These are phyloP conservation scores for Hypercompe scribonia DNA, from an alignment of 2,888 invertebrate species.

Conservation along the genomic window DNA sequence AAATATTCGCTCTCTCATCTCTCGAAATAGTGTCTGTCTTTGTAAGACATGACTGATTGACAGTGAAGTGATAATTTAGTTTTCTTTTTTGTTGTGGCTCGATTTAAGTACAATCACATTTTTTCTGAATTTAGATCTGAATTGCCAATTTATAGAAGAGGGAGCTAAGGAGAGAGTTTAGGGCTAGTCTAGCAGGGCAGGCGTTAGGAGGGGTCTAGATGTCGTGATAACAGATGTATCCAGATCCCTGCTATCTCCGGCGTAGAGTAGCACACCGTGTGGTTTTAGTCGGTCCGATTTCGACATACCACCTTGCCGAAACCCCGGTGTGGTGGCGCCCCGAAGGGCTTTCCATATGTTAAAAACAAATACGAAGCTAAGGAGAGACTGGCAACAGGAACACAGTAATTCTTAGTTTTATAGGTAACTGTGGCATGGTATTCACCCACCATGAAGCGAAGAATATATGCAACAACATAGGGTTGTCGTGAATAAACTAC, in stretches of 20 bases:
- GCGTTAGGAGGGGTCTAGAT: too few species aligned
- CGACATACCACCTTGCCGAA: too few species aligned
- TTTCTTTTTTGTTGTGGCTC: background rate
- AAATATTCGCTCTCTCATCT: background rate
- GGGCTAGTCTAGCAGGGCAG: too few species aligned
- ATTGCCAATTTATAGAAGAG: background rate
- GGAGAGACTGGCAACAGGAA: background rate
- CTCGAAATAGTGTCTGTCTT: background rate
- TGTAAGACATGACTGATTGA: background rate
- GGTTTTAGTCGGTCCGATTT: too few species aligned
- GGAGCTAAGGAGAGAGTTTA: background rate
- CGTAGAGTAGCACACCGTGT: too few species aligned
- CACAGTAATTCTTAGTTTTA: background rate
- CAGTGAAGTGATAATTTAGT: background rate
- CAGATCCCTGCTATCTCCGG: too few species aligned
- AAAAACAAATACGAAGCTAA: too few species aligned
- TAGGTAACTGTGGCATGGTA: background rate
- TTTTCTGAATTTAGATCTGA: background rate
- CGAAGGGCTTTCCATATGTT: too few species aligned
- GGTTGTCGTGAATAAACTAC: background rate
- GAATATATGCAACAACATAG: background rate
- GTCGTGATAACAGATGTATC: too few species aligned
- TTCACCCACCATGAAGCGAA: background rate
- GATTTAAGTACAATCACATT: background rate
- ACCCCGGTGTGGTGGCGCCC: too few species aligned